Conservation (phyloP, 1,140 invertebrate species). For the Pseudomyrmex gracilis region DNA sequence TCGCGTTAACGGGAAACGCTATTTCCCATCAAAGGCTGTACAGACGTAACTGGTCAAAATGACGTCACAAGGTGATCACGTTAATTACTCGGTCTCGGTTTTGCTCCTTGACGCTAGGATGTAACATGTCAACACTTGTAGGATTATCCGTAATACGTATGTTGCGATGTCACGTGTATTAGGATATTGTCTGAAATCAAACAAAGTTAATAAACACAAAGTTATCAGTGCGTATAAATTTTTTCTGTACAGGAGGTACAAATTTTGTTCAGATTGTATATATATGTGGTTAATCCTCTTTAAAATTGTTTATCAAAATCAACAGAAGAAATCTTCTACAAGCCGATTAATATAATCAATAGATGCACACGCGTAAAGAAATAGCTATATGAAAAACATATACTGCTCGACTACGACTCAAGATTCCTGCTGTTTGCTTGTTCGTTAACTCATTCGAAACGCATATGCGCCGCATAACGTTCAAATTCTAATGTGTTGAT, state of each 20-base stretch:
- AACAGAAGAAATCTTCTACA: too few species aligned
- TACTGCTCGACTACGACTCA: neutral
- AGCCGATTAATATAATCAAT: neutral
- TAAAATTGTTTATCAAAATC: too few species aligned
- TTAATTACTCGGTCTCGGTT: neutral
- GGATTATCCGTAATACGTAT: neutral
- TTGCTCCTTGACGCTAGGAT: neutral
- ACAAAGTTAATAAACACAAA: too few species aligned
- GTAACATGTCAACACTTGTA: neutral
- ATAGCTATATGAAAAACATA: neutral
- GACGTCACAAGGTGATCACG: neutral
- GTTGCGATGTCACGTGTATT: neutral
- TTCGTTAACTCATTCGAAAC: neutral
- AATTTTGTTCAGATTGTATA: too few species aligned
- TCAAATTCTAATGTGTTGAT: slow-evolving; percentile 31
- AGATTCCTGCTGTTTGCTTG: neutral
- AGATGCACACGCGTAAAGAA: neutral
- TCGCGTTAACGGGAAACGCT: slow-evolving; percentile 13
- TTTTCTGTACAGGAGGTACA: too few species aligned
- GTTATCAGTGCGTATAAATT: too few species aligned
- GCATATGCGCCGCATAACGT: neutral
- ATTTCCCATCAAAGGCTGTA: neutral
- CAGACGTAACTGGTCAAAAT: neutral
- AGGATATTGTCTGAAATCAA: too few species aligned
- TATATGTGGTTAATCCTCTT: too few species aligned